Evolutionary conservation across 2,113 vertebrate species (phyloP).

Genomic region (Camelus bactrianus): DNA sequence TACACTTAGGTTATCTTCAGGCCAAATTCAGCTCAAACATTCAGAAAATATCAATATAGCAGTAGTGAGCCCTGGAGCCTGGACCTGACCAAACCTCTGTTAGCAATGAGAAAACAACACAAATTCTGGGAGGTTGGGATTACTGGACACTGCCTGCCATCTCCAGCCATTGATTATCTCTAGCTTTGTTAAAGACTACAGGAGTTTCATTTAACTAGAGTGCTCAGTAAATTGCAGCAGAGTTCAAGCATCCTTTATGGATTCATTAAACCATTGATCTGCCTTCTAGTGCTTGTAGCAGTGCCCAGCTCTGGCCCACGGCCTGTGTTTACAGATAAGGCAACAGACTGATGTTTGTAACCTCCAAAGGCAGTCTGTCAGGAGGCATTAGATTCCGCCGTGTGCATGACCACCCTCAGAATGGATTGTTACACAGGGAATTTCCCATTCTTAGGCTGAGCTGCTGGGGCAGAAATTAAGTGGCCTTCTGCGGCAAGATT

Average conservation of each 20-base stretch:
- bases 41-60: slow-evolving; percentile 27
- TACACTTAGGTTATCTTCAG: background rate
- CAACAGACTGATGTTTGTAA: slow-evolving; percentile 56
- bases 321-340: slow-evolving; percentile 78
- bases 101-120: background rate
- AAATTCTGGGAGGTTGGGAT: slow-evolving; percentile 28
- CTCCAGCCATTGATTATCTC: slow-evolving; percentile 50
- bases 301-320: slow-evolving; percentile 71
- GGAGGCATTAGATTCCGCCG: slow-evolving; percentile 71
- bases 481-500: slow-evolving; percentile 17
- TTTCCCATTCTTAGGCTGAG: slow-evolving; percentile 58
- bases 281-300: slow-evolving; percentile 77
- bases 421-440: slow-evolving; percentile 50
- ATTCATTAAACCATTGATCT: slow-evolving; percentile 77
- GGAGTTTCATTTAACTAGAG: slow-evolving; percentile 47
- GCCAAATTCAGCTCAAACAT: background rate
- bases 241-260: slow-evolving; percentile 68
- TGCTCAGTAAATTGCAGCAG: background rate
- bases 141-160: slow-evolving; percentile 41
- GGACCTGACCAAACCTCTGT: background rate
- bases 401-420: slow-evolving; percentile 63
- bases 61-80: background rate
- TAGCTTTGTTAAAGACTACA: slow-evolving; percentile 68
- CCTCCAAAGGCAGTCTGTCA: slow-evolving; percentile 77
- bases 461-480: slow-evolving; percentile 53